Conservation (phyloP, 2,888 invertebrate genomes). For the Eristalis arbustorum region DNA sequence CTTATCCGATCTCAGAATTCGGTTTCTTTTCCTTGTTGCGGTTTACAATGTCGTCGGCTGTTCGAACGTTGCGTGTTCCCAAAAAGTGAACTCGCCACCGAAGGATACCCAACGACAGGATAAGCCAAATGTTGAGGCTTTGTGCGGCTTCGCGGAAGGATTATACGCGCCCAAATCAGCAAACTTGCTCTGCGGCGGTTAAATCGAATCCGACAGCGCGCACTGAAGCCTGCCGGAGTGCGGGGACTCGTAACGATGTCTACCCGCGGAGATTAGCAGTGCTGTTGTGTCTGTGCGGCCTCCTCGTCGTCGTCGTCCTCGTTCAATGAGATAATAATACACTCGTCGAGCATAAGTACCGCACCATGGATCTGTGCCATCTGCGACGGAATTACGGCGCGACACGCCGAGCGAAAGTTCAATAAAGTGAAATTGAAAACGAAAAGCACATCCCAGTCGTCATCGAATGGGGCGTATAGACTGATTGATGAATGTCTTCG, state of each 20-base stretch:
- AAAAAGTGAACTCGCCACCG: neutral
- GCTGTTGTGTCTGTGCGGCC: too few relatives aligned
- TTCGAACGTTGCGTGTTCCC: neutral
- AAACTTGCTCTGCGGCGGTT: neutral
- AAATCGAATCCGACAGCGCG: neutral
- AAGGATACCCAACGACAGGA: neutral
- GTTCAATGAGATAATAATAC: neutral
- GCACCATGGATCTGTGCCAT: neutral
- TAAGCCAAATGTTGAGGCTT: neutral
- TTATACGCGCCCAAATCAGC: neutral
- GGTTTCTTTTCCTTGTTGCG: neutral
- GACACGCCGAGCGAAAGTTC: neutral
- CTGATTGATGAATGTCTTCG: neutral
- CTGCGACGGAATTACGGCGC: neutral
- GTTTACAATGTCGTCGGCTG: neutral
- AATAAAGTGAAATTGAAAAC: neutral
- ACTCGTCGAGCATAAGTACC: neutral
- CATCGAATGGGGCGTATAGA: neutral
- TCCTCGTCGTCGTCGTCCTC: neutral
- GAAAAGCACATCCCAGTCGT: neutral
- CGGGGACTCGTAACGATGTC: neutral
- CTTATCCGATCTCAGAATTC: neutral
- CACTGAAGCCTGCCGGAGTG: neutral
- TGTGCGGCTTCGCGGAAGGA: neutral
- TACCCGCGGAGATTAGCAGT: neutral